These are phyloP conservation scores for Drosophila nigrodunni DNA, from an alignment of 1,140 invertebrate species.

Conservation along the genomic window DNA sequence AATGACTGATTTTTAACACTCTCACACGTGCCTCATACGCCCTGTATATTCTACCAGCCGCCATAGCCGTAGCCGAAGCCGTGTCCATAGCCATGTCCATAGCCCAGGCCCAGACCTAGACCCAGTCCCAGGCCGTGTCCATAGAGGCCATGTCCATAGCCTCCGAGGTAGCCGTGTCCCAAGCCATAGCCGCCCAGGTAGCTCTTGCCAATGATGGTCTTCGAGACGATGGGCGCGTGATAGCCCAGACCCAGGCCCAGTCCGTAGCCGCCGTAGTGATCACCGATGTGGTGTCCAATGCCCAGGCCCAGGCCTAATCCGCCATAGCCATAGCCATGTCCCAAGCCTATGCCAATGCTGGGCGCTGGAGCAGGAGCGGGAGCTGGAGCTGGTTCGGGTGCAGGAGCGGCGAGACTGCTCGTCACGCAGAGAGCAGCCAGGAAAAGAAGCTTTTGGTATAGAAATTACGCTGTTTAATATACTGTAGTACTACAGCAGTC, in stretches of 20 bases:
- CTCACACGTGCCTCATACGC: conserved; percentile 51
- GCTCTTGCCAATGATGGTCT: conserved; percentile 80
- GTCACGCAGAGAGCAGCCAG: conserved; percentile 50
- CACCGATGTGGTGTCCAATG: conserved; percentile 45
- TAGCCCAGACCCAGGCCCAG: conserved; percentile 60
- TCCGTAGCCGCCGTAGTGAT: conserved; percentile 52
- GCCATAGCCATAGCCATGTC: conserved; percentile 65
- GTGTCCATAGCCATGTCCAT: conserved; percentile 52
- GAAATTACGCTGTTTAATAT: background rate
- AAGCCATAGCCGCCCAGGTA: conserved; percentile 66
- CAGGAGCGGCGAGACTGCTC: conserved; percentile 48
- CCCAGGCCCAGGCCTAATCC: conserved; percentile 53
- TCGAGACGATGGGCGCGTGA: conserved; percentile 68
- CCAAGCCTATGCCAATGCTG: conserved; percentile 64
- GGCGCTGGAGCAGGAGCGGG: conserved; percentile 55
- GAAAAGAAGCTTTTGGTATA: conserved; percentile 46
- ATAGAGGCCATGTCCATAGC: conserved; percentile 70
- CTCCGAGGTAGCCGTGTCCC: conserved; percentile 64
- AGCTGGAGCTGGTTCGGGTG: conserved; percentile 49
- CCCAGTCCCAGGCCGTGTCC: conserved; percentile 66
- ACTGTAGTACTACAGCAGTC: background rate
- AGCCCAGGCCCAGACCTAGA: conserved; percentile 67
- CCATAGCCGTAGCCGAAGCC: conserved; percentile 41
- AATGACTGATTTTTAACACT: conserved; percentile 50
- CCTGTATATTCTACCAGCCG: conserved; percentile 48